Evolutionary conservation across 1,140 invertebrate genomes (phyloP).

Genomic region (Subanguina moxae): DNA sequence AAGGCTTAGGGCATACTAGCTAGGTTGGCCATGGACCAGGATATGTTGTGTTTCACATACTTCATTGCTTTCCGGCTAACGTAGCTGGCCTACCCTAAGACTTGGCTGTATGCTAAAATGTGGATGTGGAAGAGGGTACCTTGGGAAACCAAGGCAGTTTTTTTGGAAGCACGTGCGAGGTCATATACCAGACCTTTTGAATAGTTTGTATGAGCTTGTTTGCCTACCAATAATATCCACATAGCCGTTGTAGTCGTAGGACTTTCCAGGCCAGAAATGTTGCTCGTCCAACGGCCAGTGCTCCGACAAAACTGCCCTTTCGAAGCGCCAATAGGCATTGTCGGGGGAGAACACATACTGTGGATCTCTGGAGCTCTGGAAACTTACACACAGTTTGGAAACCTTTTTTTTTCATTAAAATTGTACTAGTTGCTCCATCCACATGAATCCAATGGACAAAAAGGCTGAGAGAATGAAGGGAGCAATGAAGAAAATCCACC

Average conservation of each 20-base stretch:
- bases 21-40: too few relatives aligned
- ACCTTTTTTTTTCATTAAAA: conserved; percentile 13
- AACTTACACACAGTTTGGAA: background rate
- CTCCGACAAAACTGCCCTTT: conserved; percentile 48
- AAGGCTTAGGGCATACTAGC: too few relatives aligned
- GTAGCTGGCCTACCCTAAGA: too few relatives aligned
- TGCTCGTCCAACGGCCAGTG: conserved; percentile 58
- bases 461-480: conserved; percentile 45
- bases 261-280: conserved; percentile 57
- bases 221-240: conserved; percentile 42
- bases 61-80: too few relatives aligned
- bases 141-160: too few relatives aligned
- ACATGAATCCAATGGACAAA: conserved; percentile 50
- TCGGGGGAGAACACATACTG: conserved; percentile 58
- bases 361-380: conserved; percentile 52
- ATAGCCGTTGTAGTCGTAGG: conserved; percentile 54
- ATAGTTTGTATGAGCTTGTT: too few relatives aligned
- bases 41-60: too few relatives aligned
- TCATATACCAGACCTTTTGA: too few relatives aligned
- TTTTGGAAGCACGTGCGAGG: too few relatives aligned
- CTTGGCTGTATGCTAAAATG: too few relatives aligned
- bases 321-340: conserved; percentile 55
- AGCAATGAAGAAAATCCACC: conserved; percentile 30
- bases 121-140: too few relatives aligned
- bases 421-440: conserved; percentile 53